Conservation (phyloP, 2,113 vertebrate species). For the Maccullochella peelii region DNA sequence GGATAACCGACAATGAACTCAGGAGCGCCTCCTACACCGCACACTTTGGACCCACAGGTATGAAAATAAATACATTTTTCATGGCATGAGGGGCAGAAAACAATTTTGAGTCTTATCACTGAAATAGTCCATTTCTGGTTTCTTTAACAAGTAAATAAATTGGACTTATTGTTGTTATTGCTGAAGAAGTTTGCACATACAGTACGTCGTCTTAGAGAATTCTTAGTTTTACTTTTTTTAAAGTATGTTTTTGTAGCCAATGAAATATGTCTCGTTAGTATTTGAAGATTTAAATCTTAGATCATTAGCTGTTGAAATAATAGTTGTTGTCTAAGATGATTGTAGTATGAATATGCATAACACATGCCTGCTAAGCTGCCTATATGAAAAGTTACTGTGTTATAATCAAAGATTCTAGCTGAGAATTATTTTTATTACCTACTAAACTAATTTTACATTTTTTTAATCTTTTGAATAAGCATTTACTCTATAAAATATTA, state of each 20-base stretch:
- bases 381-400: not conserved
- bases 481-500: not conserved
- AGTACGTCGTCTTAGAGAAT: not conserved
- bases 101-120: not conserved
- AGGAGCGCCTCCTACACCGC: not conserved
- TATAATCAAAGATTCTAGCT: not conserved
- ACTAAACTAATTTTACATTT: not conserved
- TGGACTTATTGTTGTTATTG: not conserved
- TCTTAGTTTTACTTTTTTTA: not conserved
- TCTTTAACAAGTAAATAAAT: not conserved
- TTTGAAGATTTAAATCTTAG: not conserved
- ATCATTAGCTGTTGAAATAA: not conserved
- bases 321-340: not conserved
- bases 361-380: too few relatives aligned
- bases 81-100: not conserved
- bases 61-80: conserved; percentile 14
- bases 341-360: not conserved
- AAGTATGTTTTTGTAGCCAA: too few relatives aligned
- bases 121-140: not conserved
- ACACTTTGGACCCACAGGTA: conserved; percentile 31
- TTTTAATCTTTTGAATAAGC: too few relatives aligned
- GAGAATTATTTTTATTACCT: not conserved
- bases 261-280: not conserved
- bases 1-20: not conserved
- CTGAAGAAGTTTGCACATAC: not conserved